Evolutionary conservation across 2,888 invertebrate genomes (phyloP).

Genomic region (Dicyrtoma fusca): DNA sequence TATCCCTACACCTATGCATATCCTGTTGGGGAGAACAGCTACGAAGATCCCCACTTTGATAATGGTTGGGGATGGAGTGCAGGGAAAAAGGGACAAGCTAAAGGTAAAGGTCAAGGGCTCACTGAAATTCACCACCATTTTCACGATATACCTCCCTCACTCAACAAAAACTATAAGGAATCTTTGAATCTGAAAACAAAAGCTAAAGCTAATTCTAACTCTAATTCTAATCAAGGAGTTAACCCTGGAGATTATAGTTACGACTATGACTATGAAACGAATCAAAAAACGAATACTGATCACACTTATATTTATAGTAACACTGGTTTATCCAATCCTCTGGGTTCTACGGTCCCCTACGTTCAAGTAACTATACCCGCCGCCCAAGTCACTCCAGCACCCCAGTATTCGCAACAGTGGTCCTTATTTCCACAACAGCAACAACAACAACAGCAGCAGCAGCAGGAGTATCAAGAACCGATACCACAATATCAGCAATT

Average conservation of each 20-base stretch:
- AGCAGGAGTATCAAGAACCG: not conserved
- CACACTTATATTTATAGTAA: too few relatives aligned
- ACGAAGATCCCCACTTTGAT: not conserved
- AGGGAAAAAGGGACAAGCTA: not conserved
- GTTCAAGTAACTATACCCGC: not conserved
- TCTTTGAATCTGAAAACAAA: too few relatives aligned
- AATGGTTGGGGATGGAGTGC: not conserved
- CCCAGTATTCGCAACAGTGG: not conserved
- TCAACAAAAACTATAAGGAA: too few relatives aligned
- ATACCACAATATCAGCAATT: not conserved
- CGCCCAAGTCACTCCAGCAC: not conserved
- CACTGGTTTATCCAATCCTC: too few relatives aligned
- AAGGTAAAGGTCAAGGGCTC: not conserved
- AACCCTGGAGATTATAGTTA: not conserved
- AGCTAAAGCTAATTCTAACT: too few relatives aligned
- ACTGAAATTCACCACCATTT: conserved; percentile 20
- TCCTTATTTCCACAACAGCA: not conserved
- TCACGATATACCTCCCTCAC: not conserved
- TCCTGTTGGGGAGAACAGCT: not conserved
- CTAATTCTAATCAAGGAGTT: not conserved
- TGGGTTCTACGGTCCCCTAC: too few relatives aligned
- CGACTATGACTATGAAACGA: too few relatives aligned
- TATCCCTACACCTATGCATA: conserved; percentile 17
- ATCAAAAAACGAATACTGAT: too few relatives aligned
- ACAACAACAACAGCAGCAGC: not conserved